Conservation (phyloP, 2,888 invertebrate genomes). For the Noctuana brunneofusca region DNA sequence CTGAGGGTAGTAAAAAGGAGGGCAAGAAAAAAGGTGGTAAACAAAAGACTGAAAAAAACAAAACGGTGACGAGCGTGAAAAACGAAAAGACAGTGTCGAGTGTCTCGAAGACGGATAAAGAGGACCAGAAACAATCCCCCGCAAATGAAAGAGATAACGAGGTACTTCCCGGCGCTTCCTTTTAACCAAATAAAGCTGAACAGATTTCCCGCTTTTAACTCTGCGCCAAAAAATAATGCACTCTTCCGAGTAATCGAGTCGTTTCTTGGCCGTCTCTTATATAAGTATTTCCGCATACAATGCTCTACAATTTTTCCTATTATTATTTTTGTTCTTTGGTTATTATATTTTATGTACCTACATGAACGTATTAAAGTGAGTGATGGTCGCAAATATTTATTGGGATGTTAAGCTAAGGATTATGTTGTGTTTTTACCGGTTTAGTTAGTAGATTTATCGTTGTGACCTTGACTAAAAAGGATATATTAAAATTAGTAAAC, state of each 20-base stretch:
- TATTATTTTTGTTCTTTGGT: constrained; percentile 4
- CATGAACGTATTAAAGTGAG: not conserved
- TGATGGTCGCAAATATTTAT: not conserved
- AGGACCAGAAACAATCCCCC: constrained; percentile 56
- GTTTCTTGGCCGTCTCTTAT: constrained; percentile 24
- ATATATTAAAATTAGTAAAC: too few relatives aligned
- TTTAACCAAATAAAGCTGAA: constrained; percentile 29
- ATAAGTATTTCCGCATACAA: constrained; percentile 29
- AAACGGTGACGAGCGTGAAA: constrained; percentile 75
- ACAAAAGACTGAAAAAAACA: constrained; percentile 80
- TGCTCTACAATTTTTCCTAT: constrained; percentile 20
- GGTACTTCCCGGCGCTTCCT: constrained; percentile 48
- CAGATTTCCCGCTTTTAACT: constrained; percentile 32
- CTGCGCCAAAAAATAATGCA: constrained; percentile 33
- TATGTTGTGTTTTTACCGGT: too few relatives aligned
- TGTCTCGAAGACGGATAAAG: constrained; percentile 65
- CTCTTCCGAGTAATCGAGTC: constrained; percentile 29
- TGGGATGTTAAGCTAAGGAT: not conserved
- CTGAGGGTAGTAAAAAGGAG: constrained; percentile 84
- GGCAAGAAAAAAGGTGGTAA: constrained; percentile 84
- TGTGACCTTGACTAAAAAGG: too few relatives aligned
- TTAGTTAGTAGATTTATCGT: too few relatives aligned
- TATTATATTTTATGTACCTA: too few relatives aligned
- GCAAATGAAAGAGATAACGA: constrained; percentile 63
- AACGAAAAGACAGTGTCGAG: constrained; percentile 62